Base-by-base conservation (phyloP, 2,888 invertebrate genomes). In the Ryuthela nishihirai region DNA sequence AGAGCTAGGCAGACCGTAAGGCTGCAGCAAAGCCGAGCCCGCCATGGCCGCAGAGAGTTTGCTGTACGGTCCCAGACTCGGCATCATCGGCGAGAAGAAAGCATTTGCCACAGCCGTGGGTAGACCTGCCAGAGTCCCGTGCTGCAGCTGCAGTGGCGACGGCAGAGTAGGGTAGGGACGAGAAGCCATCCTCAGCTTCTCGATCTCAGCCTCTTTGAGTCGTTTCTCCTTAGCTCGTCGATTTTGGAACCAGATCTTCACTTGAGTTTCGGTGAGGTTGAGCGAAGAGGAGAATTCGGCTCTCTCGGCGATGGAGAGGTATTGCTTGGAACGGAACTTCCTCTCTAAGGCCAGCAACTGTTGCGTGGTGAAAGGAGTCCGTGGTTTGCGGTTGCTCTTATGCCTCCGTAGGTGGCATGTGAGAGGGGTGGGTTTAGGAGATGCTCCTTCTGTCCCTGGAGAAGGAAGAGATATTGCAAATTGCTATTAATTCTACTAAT, bases 281-380 rank as follows among this genome's bases (percentile, higher is more conserved):
- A 94, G 79, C 1, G 89, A 89, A 21, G 87, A 87, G 4, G 90
- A 90, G 78, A 95, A 94, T 77, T 95, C 94, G 0, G 94, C 93
- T 64, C 94, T 78, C 75, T 95, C 94, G 2, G 93, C 92, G 73
- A 95, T 94, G 72, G 90, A 91, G 70, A 94, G 79, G 77, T 94
- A 94, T 77, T 93, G 93, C 74, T 93, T 94, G 73, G 91, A 88
- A 45, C 89, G 80, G 78, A 94, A 94, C 77, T 95, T 95, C 77
- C 90, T 85, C 77, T 94, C 94, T 68, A 95, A 76, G 0, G 91
- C 87, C 67, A 92, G 78, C 60, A 94, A 82, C 73, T 94, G 94
- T 73, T 92, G 90, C 29, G 93, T 92, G 40, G 92, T 93, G 79
- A 94, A 94, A 9, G 94, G 94, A 20, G 94, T 94, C 54, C 94